A percentile compares a stretch with the other conserved stretches of the same genome.
These are phyloP conservation scores for Callipepla californica DNA, from an alignment of 2,113 vertebrate genomes.

Conservation along the genomic window DNA sequence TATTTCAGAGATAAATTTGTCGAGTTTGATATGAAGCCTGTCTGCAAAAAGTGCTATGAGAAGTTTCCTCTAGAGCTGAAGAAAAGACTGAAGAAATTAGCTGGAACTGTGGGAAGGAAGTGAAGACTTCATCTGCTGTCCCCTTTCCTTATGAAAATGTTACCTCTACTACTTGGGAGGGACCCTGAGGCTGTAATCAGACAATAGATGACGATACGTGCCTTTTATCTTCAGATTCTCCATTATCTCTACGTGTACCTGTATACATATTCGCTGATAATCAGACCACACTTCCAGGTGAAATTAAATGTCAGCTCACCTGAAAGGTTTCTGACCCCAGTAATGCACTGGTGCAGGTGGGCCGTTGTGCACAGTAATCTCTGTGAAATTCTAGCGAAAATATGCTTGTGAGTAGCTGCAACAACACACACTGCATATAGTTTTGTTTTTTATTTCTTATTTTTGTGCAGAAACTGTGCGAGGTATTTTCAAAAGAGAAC, in stretches of 20 bases:
- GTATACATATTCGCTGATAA: slow-evolving; percentile 15
- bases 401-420: no score
- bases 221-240: slow-evolving; percentile 17
- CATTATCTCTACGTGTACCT: neutral
- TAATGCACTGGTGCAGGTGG: neutral
- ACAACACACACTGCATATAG: no score
- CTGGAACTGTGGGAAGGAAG: slow-evolving; percentile 93
- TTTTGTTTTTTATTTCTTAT: no score
- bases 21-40: slow-evolving; percentile 99
- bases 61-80: slow-evolving; percentile 98
- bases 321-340: slow-evolving; percentile 8
- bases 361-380: neutral
- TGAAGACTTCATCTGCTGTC: slow-evolving; percentile 69
- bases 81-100: slow-evolving; percentile 98
- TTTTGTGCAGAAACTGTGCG: no score
- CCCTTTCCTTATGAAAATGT: slow-evolving; percentile 44
- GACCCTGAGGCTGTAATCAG: slow-evolving; percentile 41
- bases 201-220: no score
- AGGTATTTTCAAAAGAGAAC: no score
- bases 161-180: neutral
- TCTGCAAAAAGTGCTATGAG: slow-evolving; percentile 99
- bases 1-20: slow-evolving; percentile 98
- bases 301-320: slow-evolving; percentile 8
- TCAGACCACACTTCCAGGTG: slow-evolving; percentile 6
- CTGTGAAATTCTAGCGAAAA: no score